A percentile compares a stretch with the other conserved stretches of the same genome.
These are phyloP conservation scores for Brenthis daphne DNA, from an alignment of 2,888 invertebrate genomes.

Conservation along the genomic window DNA sequence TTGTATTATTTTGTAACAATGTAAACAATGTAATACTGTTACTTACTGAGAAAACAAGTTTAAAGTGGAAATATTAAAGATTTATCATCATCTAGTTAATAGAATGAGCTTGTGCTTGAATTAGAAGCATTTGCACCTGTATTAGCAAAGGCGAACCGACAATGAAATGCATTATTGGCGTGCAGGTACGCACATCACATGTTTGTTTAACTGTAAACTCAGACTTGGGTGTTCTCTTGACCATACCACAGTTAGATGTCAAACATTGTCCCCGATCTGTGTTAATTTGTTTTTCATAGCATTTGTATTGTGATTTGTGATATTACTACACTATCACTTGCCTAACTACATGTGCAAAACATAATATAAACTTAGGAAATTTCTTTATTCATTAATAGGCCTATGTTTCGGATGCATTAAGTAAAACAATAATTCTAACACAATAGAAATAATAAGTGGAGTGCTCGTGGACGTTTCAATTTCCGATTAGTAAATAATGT, in stretches of 20 bases:
- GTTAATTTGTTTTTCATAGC: constrained; percentile 76
- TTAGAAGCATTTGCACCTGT: constrained; percentile 61
- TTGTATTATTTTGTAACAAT: too few relatives aligned
- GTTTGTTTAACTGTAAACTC: constrained; percentile 74
- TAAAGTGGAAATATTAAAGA: constrained; percentile 38
- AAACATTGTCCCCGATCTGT: constrained; percentile 71
- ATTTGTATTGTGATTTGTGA: constrained; percentile 58
- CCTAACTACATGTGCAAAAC: too few relatives aligned
- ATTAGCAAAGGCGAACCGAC: constrained; percentile 63
- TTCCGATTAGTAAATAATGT: too few relatives aligned
- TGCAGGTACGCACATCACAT: constrained; percentile 66
- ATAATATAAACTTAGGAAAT: too few relatives aligned
- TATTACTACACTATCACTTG: constrained; percentile 44
- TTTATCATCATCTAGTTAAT: constrained; percentile 36
- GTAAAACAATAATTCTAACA: too few relatives aligned
- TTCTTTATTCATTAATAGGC: too few relatives aligned
- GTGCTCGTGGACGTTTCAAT: too few relatives aligned
- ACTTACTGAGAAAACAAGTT: not conserved
- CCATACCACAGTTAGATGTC: constrained; percentile 72
- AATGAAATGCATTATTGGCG: constrained; percentile 77
- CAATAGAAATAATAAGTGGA: too few relatives aligned
- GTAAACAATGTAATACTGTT: too few relatives aligned
- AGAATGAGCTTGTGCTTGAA: constrained; percentile 42
- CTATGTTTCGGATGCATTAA: too few relatives aligned
- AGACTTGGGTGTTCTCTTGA: constrained; percentile 69